These are phyloP conservation scores for Chionomys nivalis DNA, from an alignment of 2,113 vertebrate species.

Conservation along the genomic window DNA sequence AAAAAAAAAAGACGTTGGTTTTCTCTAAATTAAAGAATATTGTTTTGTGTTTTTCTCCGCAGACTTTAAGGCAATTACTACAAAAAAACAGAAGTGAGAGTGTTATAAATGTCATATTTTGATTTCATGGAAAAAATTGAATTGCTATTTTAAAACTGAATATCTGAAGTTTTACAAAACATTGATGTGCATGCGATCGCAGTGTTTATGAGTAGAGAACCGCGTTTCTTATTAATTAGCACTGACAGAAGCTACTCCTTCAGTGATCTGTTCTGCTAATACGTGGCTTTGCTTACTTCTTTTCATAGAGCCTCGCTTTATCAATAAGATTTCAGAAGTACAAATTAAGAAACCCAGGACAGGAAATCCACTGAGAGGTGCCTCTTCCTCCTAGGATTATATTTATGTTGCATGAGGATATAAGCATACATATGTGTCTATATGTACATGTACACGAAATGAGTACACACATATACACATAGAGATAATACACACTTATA, in stretches of 20 bases:
- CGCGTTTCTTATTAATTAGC: constrained; percentile 23
- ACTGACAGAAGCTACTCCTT: constrained; percentile 11
- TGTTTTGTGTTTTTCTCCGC: not conserved
- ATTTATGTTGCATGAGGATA: constrained; percentile 34
- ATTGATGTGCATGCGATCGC: not conserved
- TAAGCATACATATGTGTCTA: not conserved
- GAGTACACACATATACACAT: not conserved
- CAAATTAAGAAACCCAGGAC: not conserved
- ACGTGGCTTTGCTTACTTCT: not conserved
- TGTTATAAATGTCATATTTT: constrained; percentile 24
- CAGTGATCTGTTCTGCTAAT: not conserved
- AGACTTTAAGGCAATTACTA: constrained; percentile 43
- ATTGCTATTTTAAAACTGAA: constrained; percentile 54
- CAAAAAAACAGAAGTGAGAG: constrained; percentile 13
- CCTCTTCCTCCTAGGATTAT: not conserved
- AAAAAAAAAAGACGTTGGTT: constrained; percentile 15
- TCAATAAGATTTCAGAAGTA: constrained; percentile 37
- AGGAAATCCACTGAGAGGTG: not conserved
- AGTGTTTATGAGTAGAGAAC: not conserved
- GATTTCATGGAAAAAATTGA: constrained; percentile 19
- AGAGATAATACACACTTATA: not conserved
- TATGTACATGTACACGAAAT: not conserved
- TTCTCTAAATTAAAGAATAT: constrained; percentile 31
- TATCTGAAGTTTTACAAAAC: constrained; percentile 42
- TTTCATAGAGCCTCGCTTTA: not conserved